Conservation (phyloP, 2,113 vertebrate species). For the Planiliza haematocheilus region DNA sequence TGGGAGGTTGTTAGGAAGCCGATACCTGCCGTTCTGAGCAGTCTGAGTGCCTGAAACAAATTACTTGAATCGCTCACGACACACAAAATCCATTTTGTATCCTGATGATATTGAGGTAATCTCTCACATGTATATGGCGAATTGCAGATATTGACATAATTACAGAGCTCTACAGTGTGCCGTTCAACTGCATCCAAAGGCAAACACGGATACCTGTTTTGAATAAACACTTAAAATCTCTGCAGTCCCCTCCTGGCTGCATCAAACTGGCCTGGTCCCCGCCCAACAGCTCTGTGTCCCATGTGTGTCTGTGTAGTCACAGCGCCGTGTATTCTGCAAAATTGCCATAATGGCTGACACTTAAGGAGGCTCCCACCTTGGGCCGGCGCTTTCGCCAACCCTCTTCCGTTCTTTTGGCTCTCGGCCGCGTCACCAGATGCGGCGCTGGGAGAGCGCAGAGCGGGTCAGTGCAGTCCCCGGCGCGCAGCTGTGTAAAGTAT, state of each 20-base stretch:
- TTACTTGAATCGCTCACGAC: slow-evolving; percentile 5
- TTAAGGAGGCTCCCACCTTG: not conserved
- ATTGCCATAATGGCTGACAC: not conserved
- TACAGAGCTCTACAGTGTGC: too few relatives aligned
- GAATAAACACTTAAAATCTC: not conserved
- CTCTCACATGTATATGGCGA: not conserved
- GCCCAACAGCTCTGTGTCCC: not conserved
- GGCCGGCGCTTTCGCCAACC: slow-evolving; percentile 1
- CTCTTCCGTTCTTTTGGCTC: slow-evolving; percentile 18
- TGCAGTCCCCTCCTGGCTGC: not conserved
- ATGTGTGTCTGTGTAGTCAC: not conserved
- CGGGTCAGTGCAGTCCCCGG: not conserved
- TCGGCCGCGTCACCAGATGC: slow-evolving; percentile 32
- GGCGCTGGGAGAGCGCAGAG: not conserved
- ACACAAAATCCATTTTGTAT: not conserved
- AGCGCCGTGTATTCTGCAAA: not conserved
- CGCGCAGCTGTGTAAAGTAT: slow-evolving; percentile 22
- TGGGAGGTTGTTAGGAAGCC: slow-evolving; percentile 10
- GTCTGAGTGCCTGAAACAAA: slow-evolving; percentile 5
- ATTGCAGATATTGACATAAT: slow-evolving; percentile 3
- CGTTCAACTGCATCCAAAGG: too few relatives aligned
- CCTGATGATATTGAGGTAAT: not conserved
- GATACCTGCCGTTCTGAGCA: slow-evolving; percentile 8
- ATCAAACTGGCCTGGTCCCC: too few relatives aligned
- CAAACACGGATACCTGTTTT: not conserved